Base-by-base conservation (phyloP, 1,140 invertebrate species). In the Phymorhynchus buccinoides region DNA sequence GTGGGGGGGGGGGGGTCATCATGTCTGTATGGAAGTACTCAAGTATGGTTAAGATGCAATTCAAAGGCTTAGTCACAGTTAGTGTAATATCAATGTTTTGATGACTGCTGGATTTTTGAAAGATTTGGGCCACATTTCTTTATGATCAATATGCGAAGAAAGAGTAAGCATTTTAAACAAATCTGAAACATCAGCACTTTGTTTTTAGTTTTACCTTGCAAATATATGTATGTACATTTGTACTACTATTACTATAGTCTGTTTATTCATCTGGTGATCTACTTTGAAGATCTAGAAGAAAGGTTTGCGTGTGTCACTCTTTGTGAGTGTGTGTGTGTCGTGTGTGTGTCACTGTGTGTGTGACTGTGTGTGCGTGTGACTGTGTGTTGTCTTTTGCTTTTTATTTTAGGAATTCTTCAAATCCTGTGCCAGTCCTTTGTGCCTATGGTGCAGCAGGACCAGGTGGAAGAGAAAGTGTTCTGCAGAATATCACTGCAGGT, bases 371-470 rank as follows among this genome's bases (percentile, higher is more conserved):
- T n/a, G n/a, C n/a, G n/a, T n/a, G n/a, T n/a, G n/a, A n/a, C n/a
- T n/a, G n/a, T n/a, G n/a, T n/a, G n/a, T n/a, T n/a, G n/a, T n/a
- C 4, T 18, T 48, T 9, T 37, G 12, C 48, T 71, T 18, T 41
- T 56, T 41, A 30, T n/a, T n/a, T 66, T 68, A 88, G 87, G 87
- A 41, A 87, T 88, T 52, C 71, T 88, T 3, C 85, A 87, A 44
- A 88, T 88, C 27, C 80, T 88, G 39, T 88, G 86, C 66, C 87
- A 88, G 80, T 77, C 84, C 0, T 88, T 88, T 80, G 68, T 88
- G 42, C 87, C 87, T 37, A 77, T 85, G 84, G 77, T 88, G 44
- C 71, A 83, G 32, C 78, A 85, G 4, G 41, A 83, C n/a, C n/a
- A 88, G 32, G 73, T 85, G 37, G 87, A 88, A 68, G 32, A 84